phyloP scores from a whole-genome alignment of 1,140 invertebrate genomes.

The Amphibalanus amphitrite region DNA sequence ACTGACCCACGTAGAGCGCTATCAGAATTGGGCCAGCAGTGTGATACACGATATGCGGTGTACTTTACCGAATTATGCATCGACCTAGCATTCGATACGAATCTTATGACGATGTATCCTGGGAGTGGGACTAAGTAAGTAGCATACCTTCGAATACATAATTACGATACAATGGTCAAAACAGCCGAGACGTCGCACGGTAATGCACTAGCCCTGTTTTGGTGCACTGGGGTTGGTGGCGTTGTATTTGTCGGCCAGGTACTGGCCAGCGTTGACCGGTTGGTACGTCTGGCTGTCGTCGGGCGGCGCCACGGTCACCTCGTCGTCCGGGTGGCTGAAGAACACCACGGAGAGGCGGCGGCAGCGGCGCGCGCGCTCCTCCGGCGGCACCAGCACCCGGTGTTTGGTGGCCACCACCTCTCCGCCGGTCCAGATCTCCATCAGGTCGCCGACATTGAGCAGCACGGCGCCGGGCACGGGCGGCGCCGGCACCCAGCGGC shows the following conservation, averaged over 20 bases:
- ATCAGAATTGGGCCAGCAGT: no score
- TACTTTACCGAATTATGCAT: no score
- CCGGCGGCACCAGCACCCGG: constrained; percentile 48
- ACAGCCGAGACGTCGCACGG: no score
- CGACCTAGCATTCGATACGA: no score
- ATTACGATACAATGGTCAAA: no score
- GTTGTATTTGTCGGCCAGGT: constrained; percentile 16
- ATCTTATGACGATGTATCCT: no score
- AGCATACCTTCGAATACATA: no score
- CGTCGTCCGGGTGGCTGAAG: constrained; percentile 53
- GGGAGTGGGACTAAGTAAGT: no score
- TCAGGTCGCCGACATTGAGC: constrained; percentile 57
- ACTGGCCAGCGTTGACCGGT: constrained; percentile 19
- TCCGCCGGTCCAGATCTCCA: constrained; percentile 55
- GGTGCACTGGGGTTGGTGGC: no score
- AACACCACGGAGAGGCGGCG: constrained; percentile 52
- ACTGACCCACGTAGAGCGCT: no score
- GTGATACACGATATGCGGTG: no score
- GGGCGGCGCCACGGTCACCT: constrained; percentile 36
- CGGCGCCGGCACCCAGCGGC: constrained; percentile 51
- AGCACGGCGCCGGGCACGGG: constrained; percentile 59
- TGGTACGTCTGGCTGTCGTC: constrained; percentile 23
- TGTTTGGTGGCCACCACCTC: constrained; percentile 46
- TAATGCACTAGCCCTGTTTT: no score
- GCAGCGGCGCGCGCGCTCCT: constrained; percentile 35